These are phyloP conservation scores for Tringa solitaria DNA, from an alignment of 2,113 vertebrate genomes.

Conservation along the genomic window DNA sequence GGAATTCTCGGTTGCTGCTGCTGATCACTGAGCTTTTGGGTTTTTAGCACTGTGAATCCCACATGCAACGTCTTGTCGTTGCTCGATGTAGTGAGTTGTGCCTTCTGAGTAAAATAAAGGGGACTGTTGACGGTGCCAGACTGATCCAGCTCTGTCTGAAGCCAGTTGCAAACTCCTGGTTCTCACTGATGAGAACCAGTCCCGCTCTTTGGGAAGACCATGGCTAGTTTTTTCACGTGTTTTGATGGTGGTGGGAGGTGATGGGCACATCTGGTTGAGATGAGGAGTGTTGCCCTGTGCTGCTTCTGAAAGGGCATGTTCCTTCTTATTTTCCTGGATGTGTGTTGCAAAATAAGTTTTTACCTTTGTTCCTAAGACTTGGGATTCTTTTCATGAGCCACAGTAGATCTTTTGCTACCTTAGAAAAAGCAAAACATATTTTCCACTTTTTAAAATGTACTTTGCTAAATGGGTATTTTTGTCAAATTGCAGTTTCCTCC, in stretches of 20 bases:
- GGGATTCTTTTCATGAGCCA: background rate
- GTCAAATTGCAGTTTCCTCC: slow-evolving; percentile 28
- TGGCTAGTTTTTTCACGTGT: fast-evolving
- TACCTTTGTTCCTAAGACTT: background rate
- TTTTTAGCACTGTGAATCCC: background rate
- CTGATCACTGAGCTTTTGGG: background rate
- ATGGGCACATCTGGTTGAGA: background rate
- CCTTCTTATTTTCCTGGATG: background rate
- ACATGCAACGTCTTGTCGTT: background rate
- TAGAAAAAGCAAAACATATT: background rate
- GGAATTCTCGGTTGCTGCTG: background rate
- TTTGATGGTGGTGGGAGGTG: background rate
- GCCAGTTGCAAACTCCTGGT: background rate
- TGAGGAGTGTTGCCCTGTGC: fast-evolving
- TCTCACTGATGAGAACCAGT: background rate
- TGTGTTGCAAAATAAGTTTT: background rate
- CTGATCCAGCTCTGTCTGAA: background rate
- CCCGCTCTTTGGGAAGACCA: background rate
- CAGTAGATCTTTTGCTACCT: background rate
- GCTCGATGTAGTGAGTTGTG: background rate
- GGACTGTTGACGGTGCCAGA: background rate
- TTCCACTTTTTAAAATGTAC: background rate
- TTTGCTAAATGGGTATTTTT: slow-evolving; percentile 34
- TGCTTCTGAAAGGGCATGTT: background rate
- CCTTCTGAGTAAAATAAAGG: background rate